Evolutionary conservation across 1,140 invertebrate genomes (phyloP), one percentile per base, ranked within the genome.

Genomic region (Papilio machaon): DNA sequence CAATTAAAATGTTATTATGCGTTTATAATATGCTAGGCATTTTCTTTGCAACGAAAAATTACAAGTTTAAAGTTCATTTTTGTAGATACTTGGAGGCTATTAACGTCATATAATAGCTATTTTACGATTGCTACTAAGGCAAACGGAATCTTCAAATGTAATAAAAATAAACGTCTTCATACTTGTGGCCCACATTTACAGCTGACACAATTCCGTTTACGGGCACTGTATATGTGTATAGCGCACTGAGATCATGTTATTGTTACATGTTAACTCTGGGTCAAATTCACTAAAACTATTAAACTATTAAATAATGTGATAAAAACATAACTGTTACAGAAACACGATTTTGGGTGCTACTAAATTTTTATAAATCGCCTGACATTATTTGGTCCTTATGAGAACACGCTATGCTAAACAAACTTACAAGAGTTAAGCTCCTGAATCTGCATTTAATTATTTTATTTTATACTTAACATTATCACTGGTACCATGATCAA

Each of bases 51-150:
- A 5, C 64, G 35, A 70, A 70, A 35, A 70, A 5, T 86, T 76
- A 83, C 81, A 82, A 79, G 85, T 82, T 87, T 88, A 88, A 86
- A 87, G 88, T 88, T 86, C 83, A 83, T 87, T 88, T 88, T 80
- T 77, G 84, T 85, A 74, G 84, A 83, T 85, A 87, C 86, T 89
- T 88, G 86, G 77, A 54, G 86, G 86, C 87, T 86, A 84, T 89
- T 89, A 87, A 82, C 83, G 83, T 87, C 85, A 81, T 85, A 89
- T 89, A 89, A 88, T 82, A 82, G 83, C 83, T 85, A 86, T 87
- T 88, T 85, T 83, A 84, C 83, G 82, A 83, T 83, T 82, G 46
- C 83, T 82, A 67, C 30, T 73, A 80, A 80, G 74, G 82, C 60
- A 79, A 77, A 73, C 81, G 81, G 77, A 84, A 88, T 86, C 85